A percentile compares a stretch with the other conserved stretches of the same genome.
Conservation (phyloP, 2,888 invertebrate species). For the Escarpia spicata region DNA sequence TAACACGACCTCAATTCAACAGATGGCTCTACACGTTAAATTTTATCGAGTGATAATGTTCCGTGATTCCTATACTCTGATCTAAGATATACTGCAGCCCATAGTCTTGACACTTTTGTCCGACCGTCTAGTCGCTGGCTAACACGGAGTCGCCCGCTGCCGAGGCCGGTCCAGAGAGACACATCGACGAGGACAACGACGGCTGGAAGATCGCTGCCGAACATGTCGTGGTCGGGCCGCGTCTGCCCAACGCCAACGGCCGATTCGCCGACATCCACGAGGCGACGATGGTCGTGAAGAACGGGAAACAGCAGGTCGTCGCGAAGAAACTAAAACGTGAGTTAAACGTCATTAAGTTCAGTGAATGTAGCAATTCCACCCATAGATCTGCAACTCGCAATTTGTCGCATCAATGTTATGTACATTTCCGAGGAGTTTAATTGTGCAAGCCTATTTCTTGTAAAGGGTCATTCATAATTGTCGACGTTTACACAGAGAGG, state of each 20-base stretch:
- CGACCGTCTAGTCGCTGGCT: background rate
- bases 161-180: background rate
- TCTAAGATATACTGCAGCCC: background rate
- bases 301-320: background rate
- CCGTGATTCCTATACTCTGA: too few species aligned
- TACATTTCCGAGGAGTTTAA: too few species aligned
- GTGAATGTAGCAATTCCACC: too few species aligned
- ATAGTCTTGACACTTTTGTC: background rate
- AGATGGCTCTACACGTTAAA: too few species aligned
- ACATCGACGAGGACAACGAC: background rate
- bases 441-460: too few species aligned
- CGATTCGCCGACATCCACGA: slow-evolving; percentile 13
- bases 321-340: slow-evolving; percentile 10
- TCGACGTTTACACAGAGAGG: too few species aligned
- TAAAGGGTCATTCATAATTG: too few species aligned
- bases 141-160: background rate
- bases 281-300: background rate
- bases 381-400: too few species aligned
- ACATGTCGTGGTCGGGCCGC: background rate
- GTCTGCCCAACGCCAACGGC: background rate
- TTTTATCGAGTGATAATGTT: too few species aligned
- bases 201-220: background rate
- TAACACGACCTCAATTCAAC: too few species aligned
- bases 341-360: background rate
- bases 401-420: too few species aligned